Evolutionary conservation across 2,888 invertebrate species (phyloP).

Genomic region (Plutella xylostella): DNA sequence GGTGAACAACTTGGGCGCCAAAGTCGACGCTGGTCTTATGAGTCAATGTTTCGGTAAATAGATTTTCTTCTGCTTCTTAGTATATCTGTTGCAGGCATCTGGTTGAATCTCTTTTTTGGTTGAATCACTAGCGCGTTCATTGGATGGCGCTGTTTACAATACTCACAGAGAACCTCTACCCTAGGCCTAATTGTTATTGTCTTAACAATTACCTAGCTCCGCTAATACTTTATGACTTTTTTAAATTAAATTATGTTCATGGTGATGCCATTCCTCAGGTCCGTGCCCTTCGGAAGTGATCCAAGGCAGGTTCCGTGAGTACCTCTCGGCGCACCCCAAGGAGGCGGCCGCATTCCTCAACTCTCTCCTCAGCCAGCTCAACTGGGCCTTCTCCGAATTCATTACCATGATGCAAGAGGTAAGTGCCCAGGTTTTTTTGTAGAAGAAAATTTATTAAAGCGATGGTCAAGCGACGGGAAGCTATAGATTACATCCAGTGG

Average conservation of each 20-base stretch:
- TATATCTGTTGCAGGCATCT: no score
- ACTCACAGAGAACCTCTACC: no score
- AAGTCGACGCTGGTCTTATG: slow-evolving; percentile 62
- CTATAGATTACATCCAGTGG: no score
- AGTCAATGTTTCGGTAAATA: slow-evolving; percentile 63
- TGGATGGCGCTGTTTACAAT: no score
- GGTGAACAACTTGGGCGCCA: slow-evolving; percentile 57
- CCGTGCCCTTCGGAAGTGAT: slow-evolving; percentile 77
- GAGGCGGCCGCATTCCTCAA: slow-evolving; percentile 79
- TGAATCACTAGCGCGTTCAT: no score
- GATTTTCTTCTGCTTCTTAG: no score
- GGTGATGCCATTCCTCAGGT: slow-evolving; percentile 58
- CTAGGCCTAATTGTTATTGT: no score
- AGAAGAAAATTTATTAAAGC: no score
- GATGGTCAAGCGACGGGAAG: no score
- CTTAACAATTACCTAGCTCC: background rate
- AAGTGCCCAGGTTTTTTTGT: no score
- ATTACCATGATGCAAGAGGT: slow-evolving; percentile 87
- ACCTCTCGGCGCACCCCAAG: slow-evolving; percentile 71
- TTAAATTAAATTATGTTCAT: background rate
- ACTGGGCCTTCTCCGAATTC: slow-evolving; percentile 91
- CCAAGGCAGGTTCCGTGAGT: slow-evolving; percentile 73
- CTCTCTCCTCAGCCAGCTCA: slow-evolving; percentile 83
- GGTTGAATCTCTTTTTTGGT: no score
- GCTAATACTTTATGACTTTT: background rate